phyloP scores from a whole-genome alignment of 2,888 invertebrate species.

The Hemaris fuciformis region DNA sequence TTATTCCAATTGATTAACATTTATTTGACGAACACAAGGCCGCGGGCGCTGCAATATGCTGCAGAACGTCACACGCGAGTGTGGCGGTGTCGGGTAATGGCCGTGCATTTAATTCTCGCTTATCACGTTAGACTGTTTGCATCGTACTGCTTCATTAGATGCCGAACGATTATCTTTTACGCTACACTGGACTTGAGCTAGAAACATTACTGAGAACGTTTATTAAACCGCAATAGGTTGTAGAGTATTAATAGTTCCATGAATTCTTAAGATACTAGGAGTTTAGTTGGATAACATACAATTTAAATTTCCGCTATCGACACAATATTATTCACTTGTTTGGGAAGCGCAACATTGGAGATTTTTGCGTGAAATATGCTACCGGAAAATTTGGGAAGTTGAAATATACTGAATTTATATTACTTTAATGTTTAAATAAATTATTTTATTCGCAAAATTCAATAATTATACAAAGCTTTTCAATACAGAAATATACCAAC shows the following conservation, averaged over 20 bases:
- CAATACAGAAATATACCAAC: no score
- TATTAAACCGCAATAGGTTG: not conserved
- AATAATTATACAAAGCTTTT: no score
- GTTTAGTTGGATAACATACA: no score
- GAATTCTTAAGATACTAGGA: no score
- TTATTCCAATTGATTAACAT: constrained; percentile 37
- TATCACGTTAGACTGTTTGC: constrained; percentile 36
- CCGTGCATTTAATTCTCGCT: constrained; percentile 44
- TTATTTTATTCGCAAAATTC: no score
- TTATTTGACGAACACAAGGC: constrained; percentile 29
- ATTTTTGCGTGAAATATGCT: no score
- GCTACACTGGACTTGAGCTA: constrained; percentile 4
- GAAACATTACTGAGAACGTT: not conserved
- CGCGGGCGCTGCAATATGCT: constrained; percentile 14
- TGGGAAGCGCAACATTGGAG: no score
- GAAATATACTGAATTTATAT: no score
- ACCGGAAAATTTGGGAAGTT: no score
- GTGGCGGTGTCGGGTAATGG: constrained; percentile 51
- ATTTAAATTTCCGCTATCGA: no score
- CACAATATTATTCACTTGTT: no score
- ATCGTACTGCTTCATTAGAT: constrained; percentile 23
- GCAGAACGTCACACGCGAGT: constrained; percentile 17
- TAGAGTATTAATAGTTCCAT: not conserved
- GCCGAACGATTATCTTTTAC: constrained; percentile 19
- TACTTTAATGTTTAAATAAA: no score